Evolutionary conservation across 1,140 invertebrate genomes (phyloP), one percentile per base, ranked within the genome.

Genomic region (Dendrolimus kikuchii): DNA sequence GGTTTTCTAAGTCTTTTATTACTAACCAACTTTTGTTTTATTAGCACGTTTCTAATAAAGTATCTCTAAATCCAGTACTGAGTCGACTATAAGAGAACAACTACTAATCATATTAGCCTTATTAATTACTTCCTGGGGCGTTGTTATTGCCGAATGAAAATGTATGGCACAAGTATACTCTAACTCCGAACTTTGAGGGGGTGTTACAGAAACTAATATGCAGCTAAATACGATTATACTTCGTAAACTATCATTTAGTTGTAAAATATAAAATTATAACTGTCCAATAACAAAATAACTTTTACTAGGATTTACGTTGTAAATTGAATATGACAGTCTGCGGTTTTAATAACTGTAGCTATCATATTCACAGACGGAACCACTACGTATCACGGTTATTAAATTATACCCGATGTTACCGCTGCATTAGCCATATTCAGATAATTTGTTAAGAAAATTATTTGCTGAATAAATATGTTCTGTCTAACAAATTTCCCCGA

Each of bases 91-190:
- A 62, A 61, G 64, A 66, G 66, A 74, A 71, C 70, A 76, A 72
- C 74, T 64, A 77, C 74, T 81, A 81, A 81, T 81, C 74, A 81
- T 77, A 79, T 81, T 81, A 80, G 74, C 68, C 55, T 65, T 77
- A 77, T 77, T 81, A 81, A 81, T 81, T 68, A 75, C 64, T 59
- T 72, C 77, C 75, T 68, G 58, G 49, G 62, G 62, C 63, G 64
- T 68, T 23, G 68, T 68, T 70, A 67, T 71, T 77, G 66, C 68
- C 67, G 73, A 81, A 78, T 78, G 77, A 78, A 68, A 81, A 78
- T 78, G 67, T 73, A 78, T 68, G 62, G 59, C 40, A 65, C 53
- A 68, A 74, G 68, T 68, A 59, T 68, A 59, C 60, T 68, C 44
- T 59, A 62, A 61, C 57, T 71, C 60, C 58, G 38, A 49, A 23